Percentiles rank a stretch among this genome's conserved stretches.
phyloP scores from a whole-genome alignment of 2,113 vertebrate species.

The Ammospiza nelsoni region DNA sequence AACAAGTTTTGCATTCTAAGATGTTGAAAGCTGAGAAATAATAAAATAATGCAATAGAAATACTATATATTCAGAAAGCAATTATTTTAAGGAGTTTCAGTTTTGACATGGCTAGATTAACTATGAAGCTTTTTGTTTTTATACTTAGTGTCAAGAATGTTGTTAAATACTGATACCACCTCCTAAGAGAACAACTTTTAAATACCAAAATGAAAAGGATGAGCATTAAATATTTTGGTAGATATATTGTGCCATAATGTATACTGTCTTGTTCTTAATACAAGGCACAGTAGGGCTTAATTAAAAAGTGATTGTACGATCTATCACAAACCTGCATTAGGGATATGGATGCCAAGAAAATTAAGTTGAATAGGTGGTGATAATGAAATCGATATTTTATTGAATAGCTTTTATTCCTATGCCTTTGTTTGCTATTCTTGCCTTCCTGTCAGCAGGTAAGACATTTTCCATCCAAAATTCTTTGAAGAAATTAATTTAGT shows the following conservation, averaged over 20 bases:
- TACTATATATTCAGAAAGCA: conserved; percentile 50
- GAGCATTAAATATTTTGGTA: conserved; percentile 68
- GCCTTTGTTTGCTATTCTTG: conserved; percentile 64
- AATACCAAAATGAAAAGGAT: conserved; percentile 65
- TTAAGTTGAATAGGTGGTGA: conserved; percentile 65
- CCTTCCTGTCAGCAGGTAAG: conserved; percentile 38
- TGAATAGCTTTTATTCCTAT: conserved; percentile 68
- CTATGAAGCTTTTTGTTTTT: conserved; percentile 48
- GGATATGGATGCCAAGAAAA: conserved; percentile 61
- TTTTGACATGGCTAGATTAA: conserved; percentile 66
- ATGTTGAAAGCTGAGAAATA: conserved; percentile 42
- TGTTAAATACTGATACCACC: conserved; percentile 63
- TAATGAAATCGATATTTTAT: conserved; percentile 71
- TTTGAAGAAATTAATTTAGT: conserved; percentile 22
- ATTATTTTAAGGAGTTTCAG: conserved; percentile 62
- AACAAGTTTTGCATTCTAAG: conserved; percentile 39
- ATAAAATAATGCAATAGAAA: conserved; percentile 45
- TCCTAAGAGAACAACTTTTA: conserved; percentile 65
- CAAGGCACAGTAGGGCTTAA: conserved; percentile 77
- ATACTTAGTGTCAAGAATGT: conserved; percentile 52
- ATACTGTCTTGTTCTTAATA: conserved; percentile 72
- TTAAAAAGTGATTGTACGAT: conserved; percentile 73
- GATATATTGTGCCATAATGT: conserved; percentile 72
- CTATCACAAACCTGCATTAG: conserved; percentile 67
- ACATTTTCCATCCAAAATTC: conserved; percentile 28